A percentile compares a stretch with the other conserved stretches of the same genome.
phyloP scores from a whole-genome alignment of 2,113 vertebrate species.

The Catharus fuscescens region DNA sequence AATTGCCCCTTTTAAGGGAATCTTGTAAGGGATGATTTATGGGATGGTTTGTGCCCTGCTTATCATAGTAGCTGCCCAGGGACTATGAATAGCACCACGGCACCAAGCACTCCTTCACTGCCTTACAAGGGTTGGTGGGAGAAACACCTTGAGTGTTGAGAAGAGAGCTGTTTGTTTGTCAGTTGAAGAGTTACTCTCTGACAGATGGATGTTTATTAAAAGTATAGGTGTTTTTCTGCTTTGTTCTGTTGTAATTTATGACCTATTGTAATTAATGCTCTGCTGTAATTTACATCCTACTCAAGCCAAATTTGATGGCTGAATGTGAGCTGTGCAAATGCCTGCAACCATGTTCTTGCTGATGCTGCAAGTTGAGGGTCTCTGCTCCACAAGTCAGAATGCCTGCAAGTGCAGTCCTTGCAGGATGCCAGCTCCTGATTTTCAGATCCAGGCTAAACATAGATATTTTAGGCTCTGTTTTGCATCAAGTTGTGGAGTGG shows the following conservation, averaged over 20 bases:
- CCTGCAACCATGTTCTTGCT: rapidly evolving
- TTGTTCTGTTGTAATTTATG: not conserved
- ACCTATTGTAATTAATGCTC: not conserved
- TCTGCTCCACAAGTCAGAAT: not conserved
- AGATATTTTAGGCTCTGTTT: not conserved
- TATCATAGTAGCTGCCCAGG: not conserved
- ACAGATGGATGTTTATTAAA: not conserved
- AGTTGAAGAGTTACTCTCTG: not conserved
- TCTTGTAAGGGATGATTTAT: not conserved
- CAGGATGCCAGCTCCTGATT: not conserved
- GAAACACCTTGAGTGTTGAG: not conserved
- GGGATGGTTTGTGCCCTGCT: not conserved
- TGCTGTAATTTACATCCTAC: not conserved
- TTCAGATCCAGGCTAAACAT: not conserved
- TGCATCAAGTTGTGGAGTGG: rapidly evolving
- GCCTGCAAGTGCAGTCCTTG: not conserved
- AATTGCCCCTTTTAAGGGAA: constrained; percentile 35
- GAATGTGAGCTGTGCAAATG: not conserved
- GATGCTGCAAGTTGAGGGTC: not conserved
- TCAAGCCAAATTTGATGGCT: not conserved
- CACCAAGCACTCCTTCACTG: not conserved
- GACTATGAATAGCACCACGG: not conserved
- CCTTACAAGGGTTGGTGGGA: not conserved
- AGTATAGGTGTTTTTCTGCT: not conserved
- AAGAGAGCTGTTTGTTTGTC: not conserved